Evolutionary conservation across 2,888 invertebrate genomes (phyloP), one percentile per base, ranked within the genome.

Genomic region (Cataglyphis cursor): DNA sequence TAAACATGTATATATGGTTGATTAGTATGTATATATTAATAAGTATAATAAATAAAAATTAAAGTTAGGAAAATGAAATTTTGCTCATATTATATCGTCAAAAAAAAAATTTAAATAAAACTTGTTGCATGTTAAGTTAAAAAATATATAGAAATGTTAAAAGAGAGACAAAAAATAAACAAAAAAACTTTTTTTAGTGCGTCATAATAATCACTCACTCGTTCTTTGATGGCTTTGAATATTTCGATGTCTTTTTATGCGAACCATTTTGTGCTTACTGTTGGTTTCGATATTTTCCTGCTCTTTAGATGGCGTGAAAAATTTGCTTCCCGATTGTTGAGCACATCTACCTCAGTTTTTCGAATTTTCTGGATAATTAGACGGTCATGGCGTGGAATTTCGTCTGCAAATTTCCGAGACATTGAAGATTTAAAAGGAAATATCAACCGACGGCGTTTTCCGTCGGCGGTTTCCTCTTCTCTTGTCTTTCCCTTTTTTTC

Each of bases 241-340:
- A 35, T 44, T 64, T 54, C 61, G 82, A 75, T 74, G 85, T 59
- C 64, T 85, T 68, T 82, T 90, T 82, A 84, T 57, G 65, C 74
- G 85, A 35, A 84, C 82, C 90, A 90, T 90, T 88, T 83, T 88
- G 57, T 76, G 87, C 76, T 89, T 85, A 84, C 81, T 83, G 68
- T 82, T 68, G 68, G 9, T 64, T 81, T 18, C 64, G 72, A 51
- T 61, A 51, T 59, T 64, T 65, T n/a, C 78, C 9, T n/a, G n/a
- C 18, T 41, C 35, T 54, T 59, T 59, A 31, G 15, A 48, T n/a
- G 21, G 9, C 12, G 41, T 61, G n/a, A 6, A 9, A 48, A 3
- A 44, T 74, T 72, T 35, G 9, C 38, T 21, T 24, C 21, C 3
- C 59, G 41, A 54, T 18, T 51, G n/a, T 44, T 44, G 9, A 31